A percentile compares a stretch with the other conserved stretches of the same genome.
Conservation (phyloP, 2,888 invertebrate genomes). For the Eristalis arbustorum region DNA sequence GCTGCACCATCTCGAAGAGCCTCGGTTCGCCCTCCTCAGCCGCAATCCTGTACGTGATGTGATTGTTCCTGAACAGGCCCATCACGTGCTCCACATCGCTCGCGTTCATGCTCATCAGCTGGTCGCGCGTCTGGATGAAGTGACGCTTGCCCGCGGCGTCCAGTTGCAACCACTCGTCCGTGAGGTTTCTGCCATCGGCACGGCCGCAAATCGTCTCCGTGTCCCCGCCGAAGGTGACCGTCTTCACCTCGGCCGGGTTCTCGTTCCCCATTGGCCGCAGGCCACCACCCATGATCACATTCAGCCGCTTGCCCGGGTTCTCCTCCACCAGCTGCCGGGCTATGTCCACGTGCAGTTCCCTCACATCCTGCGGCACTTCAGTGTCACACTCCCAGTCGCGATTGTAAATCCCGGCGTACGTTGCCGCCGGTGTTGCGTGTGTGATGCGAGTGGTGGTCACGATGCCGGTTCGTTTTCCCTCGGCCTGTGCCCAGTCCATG, state of each 20-base stretch:
- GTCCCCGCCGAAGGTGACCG: slow-evolving; percentile 74
- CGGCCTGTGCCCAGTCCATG: slow-evolving; percentile 83
- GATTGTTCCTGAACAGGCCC: slow-evolving; percentile 82
- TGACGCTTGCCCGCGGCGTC: slow-evolving; percentile 77
- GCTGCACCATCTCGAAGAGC: slow-evolving; percentile 83
- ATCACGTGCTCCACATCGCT: slow-evolving; percentile 80
- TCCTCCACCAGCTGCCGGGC: slow-evolving; percentile 84
- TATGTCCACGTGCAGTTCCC: slow-evolving; percentile 80
- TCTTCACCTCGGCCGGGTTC: slow-evolving; percentile 71
- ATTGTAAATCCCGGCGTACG: slow-evolving; percentile 82
- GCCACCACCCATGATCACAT: slow-evolving; percentile 85
- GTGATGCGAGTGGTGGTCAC: slow-evolving; percentile 86
- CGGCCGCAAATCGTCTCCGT: slow-evolving; percentile 80
- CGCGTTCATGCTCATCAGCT: slow-evolving; percentile 79
- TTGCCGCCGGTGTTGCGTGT: slow-evolving; percentile 84
- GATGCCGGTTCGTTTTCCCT: slow-evolving; percentile 83
- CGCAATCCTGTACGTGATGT: slow-evolving; percentile 82
- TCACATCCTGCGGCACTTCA: slow-evolving; percentile 75
- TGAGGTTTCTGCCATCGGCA: slow-evolving; percentile 82
- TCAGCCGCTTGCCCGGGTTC: slow-evolving; percentile 83
- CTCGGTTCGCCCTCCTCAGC: slow-evolving; percentile 81
- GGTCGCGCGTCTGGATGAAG: slow-evolving; percentile 78
- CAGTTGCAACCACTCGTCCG: slow-evolving; percentile 81
- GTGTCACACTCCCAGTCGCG: slow-evolving; percentile 84
- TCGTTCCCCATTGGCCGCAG: slow-evolving; percentile 80